A percentile compares a stretch with the other conserved stretches of the same genome.
These are phyloP conservation scores for Panulirus ornatus DNA, from an alignment of 1,140 invertebrate species.

Conservation along the genomic window DNA sequence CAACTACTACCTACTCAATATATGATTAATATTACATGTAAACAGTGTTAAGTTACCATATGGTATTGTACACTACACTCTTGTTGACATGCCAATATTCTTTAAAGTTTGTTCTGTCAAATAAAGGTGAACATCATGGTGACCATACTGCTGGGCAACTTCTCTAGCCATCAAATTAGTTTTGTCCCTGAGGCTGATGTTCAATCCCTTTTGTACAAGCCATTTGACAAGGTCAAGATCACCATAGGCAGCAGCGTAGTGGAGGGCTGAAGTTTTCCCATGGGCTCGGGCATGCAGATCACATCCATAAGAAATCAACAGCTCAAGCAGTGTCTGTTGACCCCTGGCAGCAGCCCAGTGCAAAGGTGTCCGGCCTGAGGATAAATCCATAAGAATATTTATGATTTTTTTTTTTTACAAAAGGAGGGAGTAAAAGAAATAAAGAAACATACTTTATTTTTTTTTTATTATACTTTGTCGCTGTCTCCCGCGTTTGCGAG, in stretches of 20 bases:
- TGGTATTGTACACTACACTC: too few species aligned
- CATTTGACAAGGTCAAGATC: slow-evolving; percentile 24
- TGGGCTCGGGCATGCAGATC: slow-evolving; percentile 20
- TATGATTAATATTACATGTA: too few species aligned
- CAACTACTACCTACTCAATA: too few species aligned
- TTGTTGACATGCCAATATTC: too few species aligned
- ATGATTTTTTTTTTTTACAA: too few species aligned
- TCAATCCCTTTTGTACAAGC: slow-evolving; percentile 24
- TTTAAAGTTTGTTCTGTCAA: too few species aligned
- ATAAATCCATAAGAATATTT: too few species aligned
- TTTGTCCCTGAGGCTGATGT: not conserved
- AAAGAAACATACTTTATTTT: too few species aligned
- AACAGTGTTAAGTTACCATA: too few species aligned
- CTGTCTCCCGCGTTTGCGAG: too few species aligned
- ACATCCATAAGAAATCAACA: not conserved
- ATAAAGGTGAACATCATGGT: not conserved
- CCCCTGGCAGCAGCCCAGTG: slow-evolving; percentile 36
- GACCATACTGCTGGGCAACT: not conserved
- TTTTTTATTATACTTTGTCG: too few species aligned
- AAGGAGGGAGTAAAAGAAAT: too few species aligned
- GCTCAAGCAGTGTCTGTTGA: not conserved
- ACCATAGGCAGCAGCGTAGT: slow-evolving; percentile 33
- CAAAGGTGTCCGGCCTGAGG: not conserved
- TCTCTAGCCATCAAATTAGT: not conserved
- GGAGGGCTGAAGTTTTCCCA: slow-evolving; percentile 38